Conservation (phyloP, 2,888 invertebrate species). For the Rhogogaster chlorosoma region DNA sequence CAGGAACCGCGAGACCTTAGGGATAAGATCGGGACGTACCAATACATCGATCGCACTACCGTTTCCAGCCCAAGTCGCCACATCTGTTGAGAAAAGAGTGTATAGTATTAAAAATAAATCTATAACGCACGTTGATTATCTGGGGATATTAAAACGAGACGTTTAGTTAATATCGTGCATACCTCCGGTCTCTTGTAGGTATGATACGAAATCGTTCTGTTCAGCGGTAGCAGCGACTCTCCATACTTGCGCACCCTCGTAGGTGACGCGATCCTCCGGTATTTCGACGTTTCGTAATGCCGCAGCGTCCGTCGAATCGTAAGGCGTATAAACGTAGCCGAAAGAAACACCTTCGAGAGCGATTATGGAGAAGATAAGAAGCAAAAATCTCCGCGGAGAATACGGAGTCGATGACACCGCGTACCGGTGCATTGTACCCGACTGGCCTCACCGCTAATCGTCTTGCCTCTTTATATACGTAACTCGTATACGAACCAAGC, state of each 20-base stretch:
- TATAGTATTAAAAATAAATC: slow-evolving; percentile 5
- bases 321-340: background rate
- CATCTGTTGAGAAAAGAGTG: slow-evolving; percentile 78
- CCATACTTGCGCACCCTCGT: slow-evolving; percentile 89
- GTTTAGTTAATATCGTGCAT: slow-evolving; percentile 62
- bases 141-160: background rate
- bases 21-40: slow-evolving; percentile 83
- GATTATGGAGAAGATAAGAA: background rate
- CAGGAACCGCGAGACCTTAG: slow-evolving; percentile 83
- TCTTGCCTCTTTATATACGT: slow-evolving; percentile 39
- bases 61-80: slow-evolving; percentile 85
- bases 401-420: slow-evolving; percentile 25
- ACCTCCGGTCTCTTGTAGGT: slow-evolving; percentile 82
- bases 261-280: slow-evolving; percentile 79
- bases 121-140: background rate
- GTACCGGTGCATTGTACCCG: slow-evolving; percentile 43
- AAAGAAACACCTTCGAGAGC: background rate
- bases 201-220: slow-evolving; percentile 74
- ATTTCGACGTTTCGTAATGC: slow-evolving; percentile 67
- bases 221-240: slow-evolving; percentile 81
- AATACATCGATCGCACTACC: slow-evolving; percentile 84
- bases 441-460: slow-evolving; percentile 41
- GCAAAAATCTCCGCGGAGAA: background rate
- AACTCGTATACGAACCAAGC: background rate
- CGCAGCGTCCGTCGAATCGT: slow-evolving; percentile 60